Percentiles rank a stretch among this genome's conserved stretches.
These are phyloP conservation scores for Eurosta solidaginis DNA, from an alignment of 1,140 invertebrate species.

Conservation along the genomic window DNA sequence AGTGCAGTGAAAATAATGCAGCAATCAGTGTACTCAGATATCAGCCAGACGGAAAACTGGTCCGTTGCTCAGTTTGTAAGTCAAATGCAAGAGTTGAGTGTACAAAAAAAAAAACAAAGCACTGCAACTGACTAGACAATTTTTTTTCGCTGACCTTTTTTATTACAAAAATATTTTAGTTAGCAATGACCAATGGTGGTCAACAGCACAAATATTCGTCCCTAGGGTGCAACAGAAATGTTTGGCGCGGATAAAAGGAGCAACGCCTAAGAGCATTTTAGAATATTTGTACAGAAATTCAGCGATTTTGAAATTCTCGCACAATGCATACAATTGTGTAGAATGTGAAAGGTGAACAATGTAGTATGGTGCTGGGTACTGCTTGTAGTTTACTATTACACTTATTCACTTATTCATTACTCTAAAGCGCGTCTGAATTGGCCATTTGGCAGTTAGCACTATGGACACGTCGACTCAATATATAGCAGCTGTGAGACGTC, in stretches of 20 bases:
- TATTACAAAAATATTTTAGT: neutral
- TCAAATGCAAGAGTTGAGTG: neutral
- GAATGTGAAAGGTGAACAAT: too few relatives aligned
- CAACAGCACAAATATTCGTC: conserved; percentile 7
- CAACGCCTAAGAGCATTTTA: neutral
- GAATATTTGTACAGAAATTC: neutral
- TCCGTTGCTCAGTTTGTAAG: neutral
- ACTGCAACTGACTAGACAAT: conserved; percentile 4
- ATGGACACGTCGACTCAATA: neutral
- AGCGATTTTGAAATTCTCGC: neutral
- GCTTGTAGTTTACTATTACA: neutral
- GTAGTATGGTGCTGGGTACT: too few relatives aligned
- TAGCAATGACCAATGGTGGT: neutral
- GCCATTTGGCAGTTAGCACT: conserved; percentile 13
- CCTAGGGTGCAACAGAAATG: neutral
- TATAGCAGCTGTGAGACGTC: neutral
- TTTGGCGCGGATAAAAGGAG: neutral
- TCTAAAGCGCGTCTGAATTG: conserved; percentile 5
- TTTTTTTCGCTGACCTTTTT: neutral
- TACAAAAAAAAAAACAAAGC: neutral
- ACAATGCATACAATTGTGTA: too few relatives aligned
- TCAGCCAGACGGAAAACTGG: neutral
- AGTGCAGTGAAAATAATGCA: neutral
- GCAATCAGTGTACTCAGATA: neutral
- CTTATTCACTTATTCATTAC: neutral